A percentile compares a stretch with the other conserved stretches of the same genome.
phyloP scores from a whole-genome alignment of 2,888 invertebrate species.

The Temnothorax unifasciatus region DNA sequence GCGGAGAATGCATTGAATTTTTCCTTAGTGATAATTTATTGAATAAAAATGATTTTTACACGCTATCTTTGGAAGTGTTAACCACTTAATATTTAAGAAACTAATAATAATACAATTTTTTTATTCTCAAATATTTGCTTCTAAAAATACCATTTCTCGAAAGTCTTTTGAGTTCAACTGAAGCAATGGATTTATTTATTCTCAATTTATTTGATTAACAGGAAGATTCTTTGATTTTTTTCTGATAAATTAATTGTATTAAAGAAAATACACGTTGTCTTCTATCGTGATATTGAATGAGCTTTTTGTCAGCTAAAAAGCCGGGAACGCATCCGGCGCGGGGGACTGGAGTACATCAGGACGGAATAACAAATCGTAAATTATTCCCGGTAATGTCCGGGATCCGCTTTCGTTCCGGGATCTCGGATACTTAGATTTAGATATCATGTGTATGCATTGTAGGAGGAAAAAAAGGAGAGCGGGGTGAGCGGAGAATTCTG shows the following conservation, averaged over 20 bases:
- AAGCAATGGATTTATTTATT: neutral
- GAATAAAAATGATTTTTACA: neutral
- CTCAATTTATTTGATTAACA: neutral
- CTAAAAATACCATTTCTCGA: neutral
- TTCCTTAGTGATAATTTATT: neutral
- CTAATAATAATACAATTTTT: neutral
- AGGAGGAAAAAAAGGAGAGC: constrained; percentile 50
- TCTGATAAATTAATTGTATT: neutral
- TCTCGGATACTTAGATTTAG: constrained; percentile 78
- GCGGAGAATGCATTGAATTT: neutral
- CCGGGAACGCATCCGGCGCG: constrained; percentile 36
- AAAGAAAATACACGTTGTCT: neutral
- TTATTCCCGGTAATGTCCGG: constrained; percentile 76
- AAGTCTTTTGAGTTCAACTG: neutral
- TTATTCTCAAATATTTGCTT: neutral
- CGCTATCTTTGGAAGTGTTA: neutral
- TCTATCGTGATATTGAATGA: neutral
- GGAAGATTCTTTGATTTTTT: neutral
- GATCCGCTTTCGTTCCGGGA: constrained; percentile 79
- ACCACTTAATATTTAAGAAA: neutral
- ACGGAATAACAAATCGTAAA: constrained; percentile 77
- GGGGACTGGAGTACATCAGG: constrained; percentile 15
- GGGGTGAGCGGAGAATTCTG: constrained; percentile 23
- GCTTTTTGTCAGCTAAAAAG: constrained; percentile 16
- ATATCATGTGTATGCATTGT: constrained; percentile 75